These are phyloP conservation scores for Enteromius trimaculatus DNA, from an alignment of 2,797 vertebrate species.

Conservation along the genomic window DNA sequence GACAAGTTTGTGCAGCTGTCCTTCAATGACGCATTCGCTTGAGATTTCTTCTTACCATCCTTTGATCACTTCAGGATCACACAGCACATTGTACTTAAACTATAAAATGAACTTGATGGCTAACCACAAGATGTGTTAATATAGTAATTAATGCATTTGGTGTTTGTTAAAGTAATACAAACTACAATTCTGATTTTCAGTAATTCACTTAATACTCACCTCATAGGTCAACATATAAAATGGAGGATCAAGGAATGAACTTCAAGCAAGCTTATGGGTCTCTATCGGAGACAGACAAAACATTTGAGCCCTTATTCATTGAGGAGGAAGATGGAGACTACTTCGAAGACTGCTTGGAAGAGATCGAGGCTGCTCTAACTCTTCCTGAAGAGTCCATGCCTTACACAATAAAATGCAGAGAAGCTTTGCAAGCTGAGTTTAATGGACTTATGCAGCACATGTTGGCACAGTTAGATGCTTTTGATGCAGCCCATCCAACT, in stretches of 20 bases:
- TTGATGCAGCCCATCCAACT: constrained; percentile 56
- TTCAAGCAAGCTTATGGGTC: constrained; percentile 39
- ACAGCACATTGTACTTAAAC: constrained; percentile 7
- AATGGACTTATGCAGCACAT: constrained; percentile 61
- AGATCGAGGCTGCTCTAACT: constrained; percentile 48
- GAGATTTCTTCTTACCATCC: constrained; percentile 39
- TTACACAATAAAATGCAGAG: constrained; percentile 52
- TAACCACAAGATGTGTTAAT: neutral
- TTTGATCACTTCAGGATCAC: constrained; percentile 23
- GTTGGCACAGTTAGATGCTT: constrained; percentile 58
- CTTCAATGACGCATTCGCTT: constrained; percentile 43
- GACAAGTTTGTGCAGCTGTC: constrained; percentile 68
- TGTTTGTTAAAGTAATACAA: neutral
- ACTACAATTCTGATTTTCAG: neutral
- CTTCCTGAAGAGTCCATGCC: constrained; percentile 48
- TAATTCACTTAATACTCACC: neutral
- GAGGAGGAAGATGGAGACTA: constrained; percentile 66
- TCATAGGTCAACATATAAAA: constrained; percentile 49
- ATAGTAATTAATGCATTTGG: neutral
- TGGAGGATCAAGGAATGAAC: constrained; percentile 66
- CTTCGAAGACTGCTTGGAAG: constrained; percentile 59
- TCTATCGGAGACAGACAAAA: constrained; percentile 44
- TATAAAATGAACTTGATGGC: neutral
- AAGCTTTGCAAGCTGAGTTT: constrained; percentile 57
- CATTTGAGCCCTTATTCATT: constrained; percentile 70